Percentiles rank a stretch among this genome's conserved stretches.
Evolutionary conservation across 2,113 vertebrate genomes (phyloP).

Genomic region (Cisticola juncidis): DNA sequence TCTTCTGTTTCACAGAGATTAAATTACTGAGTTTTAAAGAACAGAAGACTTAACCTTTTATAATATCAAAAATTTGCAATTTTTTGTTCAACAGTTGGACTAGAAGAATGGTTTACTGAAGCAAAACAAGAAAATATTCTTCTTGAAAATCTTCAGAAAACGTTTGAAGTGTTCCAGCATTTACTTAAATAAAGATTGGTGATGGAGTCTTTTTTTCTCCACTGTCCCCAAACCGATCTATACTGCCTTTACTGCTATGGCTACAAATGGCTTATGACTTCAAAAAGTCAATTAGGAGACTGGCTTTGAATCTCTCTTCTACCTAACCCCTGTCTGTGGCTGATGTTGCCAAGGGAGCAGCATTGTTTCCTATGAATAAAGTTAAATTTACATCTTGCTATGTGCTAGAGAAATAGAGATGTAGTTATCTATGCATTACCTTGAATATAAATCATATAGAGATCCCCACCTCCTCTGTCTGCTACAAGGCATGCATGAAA

Average conservation of each 20-base stretch:
- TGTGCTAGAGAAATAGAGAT: conserved; percentile 51
- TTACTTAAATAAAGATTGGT: neutral
- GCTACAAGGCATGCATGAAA: conserved; percentile 36
- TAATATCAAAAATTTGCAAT: conserved; percentile 34
- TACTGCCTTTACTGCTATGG: conserved; percentile 15
- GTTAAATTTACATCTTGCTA: neutral
- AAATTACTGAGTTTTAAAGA: conserved; percentile 21
- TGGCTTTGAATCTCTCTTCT: neutral
- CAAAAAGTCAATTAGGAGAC: conserved; percentile 39
- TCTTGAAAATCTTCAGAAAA: neutral
- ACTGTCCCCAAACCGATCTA: neutral
- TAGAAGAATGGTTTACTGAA: neutral
- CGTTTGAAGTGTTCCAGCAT: neutral
- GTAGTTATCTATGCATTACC: conserved; percentile 52
- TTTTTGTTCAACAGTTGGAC: neutral
- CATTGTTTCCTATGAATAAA: conserved; percentile 50
- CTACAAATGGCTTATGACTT: conserved; percentile 32
- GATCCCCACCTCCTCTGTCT: conserved; percentile 37
- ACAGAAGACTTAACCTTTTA: conserved; percentile 31
- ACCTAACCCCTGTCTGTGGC: conserved; percentile 6
- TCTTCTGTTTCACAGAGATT: conserved; percentile 35
- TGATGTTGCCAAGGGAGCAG: conserved; percentile 45
- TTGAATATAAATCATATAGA: conserved; percentile 55
- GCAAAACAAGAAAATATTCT: neutral
- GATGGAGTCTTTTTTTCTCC: neutral